These are phyloP conservation scores for Prunella fulvescens DNA, from an alignment of 2,113 vertebrate species.

Conservation along the genomic window DNA sequence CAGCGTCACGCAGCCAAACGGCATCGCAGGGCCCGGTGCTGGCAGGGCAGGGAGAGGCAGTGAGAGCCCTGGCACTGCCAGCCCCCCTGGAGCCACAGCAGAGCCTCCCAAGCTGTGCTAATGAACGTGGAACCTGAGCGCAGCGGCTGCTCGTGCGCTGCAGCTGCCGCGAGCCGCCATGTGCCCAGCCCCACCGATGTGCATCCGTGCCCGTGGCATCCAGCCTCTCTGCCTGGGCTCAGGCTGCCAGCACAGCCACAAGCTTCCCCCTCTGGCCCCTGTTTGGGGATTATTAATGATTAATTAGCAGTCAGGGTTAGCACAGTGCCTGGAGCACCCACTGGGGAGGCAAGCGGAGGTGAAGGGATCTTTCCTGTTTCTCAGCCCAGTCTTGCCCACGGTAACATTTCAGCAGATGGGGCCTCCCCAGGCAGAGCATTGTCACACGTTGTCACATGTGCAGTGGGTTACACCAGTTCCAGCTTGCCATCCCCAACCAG, in stretches of 20 bases:
- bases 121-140: not conserved
- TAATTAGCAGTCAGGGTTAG: not conserved
- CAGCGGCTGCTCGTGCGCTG: not conserved
- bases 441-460: not conserved
- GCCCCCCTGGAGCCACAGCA: not conserved
- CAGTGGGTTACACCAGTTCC: not conserved
- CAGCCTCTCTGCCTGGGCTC: not conserved
- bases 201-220: not conserved
- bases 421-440: not conserved
- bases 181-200: not conserved
- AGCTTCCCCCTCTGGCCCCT: not conserved
- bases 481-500: not conserved
- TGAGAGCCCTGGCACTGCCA: not conserved
- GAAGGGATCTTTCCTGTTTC: rapidly evolving
- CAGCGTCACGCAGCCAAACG: slow-evolving; percentile 96
- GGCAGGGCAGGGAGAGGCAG: slow-evolving; percentile 28
- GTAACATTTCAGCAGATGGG: not conserved
- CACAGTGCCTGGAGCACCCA: not conserved
- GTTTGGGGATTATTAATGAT: not conserved
- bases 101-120: not conserved
- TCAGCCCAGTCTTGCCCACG: not conserved
- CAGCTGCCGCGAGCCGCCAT: rapidly evolving
- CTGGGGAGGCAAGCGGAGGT: not conserved
- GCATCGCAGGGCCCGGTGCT: slow-evolving; percentile 89
- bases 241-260: rapidly evolving